A percentile compares a stretch with the other conserved stretches of the same genome.
Conservation (phyloP, 1,140 invertebrate species). For the Cotesia vestalis region DNA sequence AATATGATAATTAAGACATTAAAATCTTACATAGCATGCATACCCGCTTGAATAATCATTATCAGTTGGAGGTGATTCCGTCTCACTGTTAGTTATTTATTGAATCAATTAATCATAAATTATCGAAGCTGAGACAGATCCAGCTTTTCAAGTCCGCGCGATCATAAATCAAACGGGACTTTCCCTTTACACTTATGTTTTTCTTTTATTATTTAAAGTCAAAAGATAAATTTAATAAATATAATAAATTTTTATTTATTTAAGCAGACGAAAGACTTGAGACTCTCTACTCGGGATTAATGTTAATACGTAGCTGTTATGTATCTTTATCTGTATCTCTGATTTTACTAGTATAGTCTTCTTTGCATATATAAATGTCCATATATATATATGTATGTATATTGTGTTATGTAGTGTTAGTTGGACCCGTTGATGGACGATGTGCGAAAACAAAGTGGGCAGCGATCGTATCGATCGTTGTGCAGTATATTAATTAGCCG, state of each 20-base stretch:
- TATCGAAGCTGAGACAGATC: not conserved
- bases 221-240: too few species aligned
- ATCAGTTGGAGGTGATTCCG: not conserved
- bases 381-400: not conserved
- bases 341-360: not conserved
- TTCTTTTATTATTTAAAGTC: not conserved
- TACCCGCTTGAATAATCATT: too few species aligned
- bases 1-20: too few species aligned
- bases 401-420: too few species aligned
- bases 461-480: conserved; percentile 40
- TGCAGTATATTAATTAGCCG: conserved; percentile 52
- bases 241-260: too few species aligned
- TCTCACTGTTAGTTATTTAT: conserved; percentile 11
- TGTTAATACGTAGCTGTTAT: not conserved
- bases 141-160: not conserved
- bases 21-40: too few species aligned
- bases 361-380: not conserved
- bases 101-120: conserved; percentile 21
- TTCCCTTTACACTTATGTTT: conserved; percentile 1
- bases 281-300: too few species aligned
- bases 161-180: conserved; percentile 14
- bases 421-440: conserved; percentile 31
- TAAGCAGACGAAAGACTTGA: too few species aligned
- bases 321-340: not conserved
- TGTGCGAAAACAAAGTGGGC: conserved; percentile 41